These are phyloP conservation scores for Orthosia gracilis DNA, from an alignment of 2,888 invertebrate genomes.

Conservation along the genomic window DNA sequence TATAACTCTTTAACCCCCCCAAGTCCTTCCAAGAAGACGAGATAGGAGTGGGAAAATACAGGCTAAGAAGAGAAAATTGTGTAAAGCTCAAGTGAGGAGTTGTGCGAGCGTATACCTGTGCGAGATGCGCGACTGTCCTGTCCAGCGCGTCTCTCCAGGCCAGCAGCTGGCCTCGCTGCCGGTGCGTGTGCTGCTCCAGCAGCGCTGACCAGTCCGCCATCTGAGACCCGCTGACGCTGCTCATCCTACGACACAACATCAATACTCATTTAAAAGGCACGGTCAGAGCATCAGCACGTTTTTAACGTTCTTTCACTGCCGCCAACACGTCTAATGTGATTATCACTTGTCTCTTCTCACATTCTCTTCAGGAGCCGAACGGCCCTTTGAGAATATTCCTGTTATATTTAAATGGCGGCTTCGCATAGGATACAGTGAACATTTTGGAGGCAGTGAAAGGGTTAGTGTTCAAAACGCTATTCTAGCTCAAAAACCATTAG, in stretches of 20 bases:
- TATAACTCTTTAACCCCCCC: no score
- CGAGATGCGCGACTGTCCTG: conserved; percentile 93
- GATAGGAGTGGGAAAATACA: no score
- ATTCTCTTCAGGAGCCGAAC: no score
- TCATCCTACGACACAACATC: conserved; percentile 67
- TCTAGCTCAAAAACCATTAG: not conserved
- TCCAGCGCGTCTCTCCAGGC: conserved; percentile 95
- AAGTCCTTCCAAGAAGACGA: no score
- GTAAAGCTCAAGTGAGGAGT: not conserved
- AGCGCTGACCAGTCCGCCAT: conserved; percentile 96
- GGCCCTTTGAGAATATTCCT: no score
- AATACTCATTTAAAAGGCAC: not conserved
- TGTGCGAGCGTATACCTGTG: conserved; percentile 91
- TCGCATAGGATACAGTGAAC: no score
- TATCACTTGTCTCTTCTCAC: no score
- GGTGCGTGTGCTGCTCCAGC: conserved; percentile 95
- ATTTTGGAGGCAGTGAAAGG: no score
- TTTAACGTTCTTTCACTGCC: not conserved
- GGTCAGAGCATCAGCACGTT: not conserved
- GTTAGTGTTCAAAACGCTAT: not conserved
- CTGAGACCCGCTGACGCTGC: conserved; percentile 91
- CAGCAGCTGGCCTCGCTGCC: conserved; percentile 95
- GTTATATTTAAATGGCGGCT: no score
- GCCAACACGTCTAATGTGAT: no score
- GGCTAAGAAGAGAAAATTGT: no score